Evolutionary conservation across 2,797 vertebrate genomes (phyloP), one percentile per base, ranked within the genome.

Genomic region (Oreortyx pictus): DNA sequence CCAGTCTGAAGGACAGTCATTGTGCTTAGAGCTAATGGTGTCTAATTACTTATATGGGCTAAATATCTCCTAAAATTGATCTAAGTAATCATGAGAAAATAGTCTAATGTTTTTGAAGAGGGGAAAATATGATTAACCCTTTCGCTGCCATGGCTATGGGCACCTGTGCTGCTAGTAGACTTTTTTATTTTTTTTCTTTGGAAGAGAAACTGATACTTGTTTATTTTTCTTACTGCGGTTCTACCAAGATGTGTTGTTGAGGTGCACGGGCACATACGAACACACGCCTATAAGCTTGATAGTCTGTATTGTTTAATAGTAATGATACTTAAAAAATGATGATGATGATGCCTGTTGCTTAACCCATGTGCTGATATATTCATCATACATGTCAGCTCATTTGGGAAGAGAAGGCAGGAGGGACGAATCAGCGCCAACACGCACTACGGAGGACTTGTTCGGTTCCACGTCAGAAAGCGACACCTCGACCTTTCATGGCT

Each of bases 391-490:
- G 97, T 98, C 98, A 99, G 99, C 98, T 98, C 98, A 98, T 97
- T 96, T 98, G 94, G 98, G 98, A 97, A 98, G 98, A 97, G 97
- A 98, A 98, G 98, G 98, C 98, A 98, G 98, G 97, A 98, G 98
- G 97, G 98, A 99, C 98, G 98, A 97, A 94, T 97, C 97, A 94
- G 96, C 97, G 23, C 95, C 98, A 96, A 96, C 98, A 94, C 97
- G 97, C 82, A 98, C 98, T 97, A 98, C 99, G 37, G 99, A 99
- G 98, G 99, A 99, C 98, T 98, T 99, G 97, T 99, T 99, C 94
- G 99, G 99, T 98, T 98, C 99, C 98, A 99, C 99, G 70, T 99
- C 99, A 61, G 99, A 99, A 98, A 99, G 99, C 97, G 99, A 99
- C 98, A 99, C 99, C 73, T 99, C 99, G 97, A 99, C 99, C 97